Evolutionary conservation across 2,113 vertebrate genomes (phyloP).

Genomic region (Spermophilus dauricus): DNA sequence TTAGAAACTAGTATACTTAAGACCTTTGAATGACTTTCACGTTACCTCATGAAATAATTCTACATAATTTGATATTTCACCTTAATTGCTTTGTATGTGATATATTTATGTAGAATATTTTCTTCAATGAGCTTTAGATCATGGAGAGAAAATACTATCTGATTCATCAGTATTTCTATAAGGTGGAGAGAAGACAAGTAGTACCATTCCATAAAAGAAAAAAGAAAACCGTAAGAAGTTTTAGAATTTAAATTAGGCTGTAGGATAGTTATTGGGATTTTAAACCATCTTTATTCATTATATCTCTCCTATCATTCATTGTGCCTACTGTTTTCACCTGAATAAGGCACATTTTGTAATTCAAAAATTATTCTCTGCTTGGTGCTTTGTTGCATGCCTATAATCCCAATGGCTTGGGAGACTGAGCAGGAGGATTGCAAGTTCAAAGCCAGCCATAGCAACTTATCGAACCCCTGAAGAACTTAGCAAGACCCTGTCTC

Average conservation of each 20-base stretch:
- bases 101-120: conserved; percentile 3
- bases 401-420: no score
- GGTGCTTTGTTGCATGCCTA: no score
- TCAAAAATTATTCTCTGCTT: conserved; percentile 5
- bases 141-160: background rate
- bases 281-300: conserved; percentile 19
- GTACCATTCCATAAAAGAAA: background rate
- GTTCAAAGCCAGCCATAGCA: no score
- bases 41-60: conserved; percentile 53
- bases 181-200: background rate
- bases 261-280: background rate
- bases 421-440: no score
- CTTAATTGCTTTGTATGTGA: background rate
- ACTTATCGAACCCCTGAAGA: no score
- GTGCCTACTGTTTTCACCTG: background rate
- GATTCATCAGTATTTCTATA: background rate
- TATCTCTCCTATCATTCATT: background rate
- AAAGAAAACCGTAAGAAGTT: background rate
- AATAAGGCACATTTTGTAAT: background rate
- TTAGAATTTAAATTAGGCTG: conserved; percentile 37
- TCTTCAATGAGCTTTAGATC: background rate
- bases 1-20: conserved; percentile 14
- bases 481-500: no score
- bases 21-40: conserved; percentile 12
- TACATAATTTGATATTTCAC: background rate